Percentiles rank a stretch among this genome's conserved stretches.
Evolutionary conservation across 2,797 vertebrate species (phyloP).

Genomic region (Knipowitschia caucasica): DNA sequence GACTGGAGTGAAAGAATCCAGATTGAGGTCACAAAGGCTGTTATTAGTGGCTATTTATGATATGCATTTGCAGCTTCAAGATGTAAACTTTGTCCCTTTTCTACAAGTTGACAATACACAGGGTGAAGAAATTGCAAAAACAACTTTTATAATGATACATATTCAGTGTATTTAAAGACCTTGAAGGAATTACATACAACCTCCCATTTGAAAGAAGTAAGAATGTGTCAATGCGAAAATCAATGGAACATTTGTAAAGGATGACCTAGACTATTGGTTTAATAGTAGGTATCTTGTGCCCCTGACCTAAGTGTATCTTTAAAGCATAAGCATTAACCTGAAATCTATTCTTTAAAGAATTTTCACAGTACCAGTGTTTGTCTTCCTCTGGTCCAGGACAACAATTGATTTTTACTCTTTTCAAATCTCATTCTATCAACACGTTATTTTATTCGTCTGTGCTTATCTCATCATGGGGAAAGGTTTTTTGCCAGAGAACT

Average conservation of each 20-base stretch:
- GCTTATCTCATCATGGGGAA: slow-evolving; percentile 19
- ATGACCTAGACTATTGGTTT: slow-evolving; percentile 88
- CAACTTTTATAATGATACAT: background rate
- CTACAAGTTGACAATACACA: slow-evolving; percentile 16
- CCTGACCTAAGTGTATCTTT: slow-evolving; percentile 80
- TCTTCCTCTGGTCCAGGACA: slow-evolving; percentile 71
- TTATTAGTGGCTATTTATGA: slow-evolving; percentile 66
- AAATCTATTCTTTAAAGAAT: slow-evolving; percentile 86
- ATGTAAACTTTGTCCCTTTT: slow-evolving; percentile 31
- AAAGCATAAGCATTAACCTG: slow-evolving; percentile 95
- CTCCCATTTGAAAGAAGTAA: slow-evolving; percentile 14
- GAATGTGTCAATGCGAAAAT: slow-evolving; percentile 82
- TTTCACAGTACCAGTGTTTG: slow-evolving; percentile 81
- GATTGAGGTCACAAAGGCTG: slow-evolving; percentile 57
- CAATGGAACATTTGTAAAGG: slow-evolving; percentile 84
- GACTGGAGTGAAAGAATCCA: slow-evolving; percentile 51
- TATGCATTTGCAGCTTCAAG: slow-evolving; percentile 52
- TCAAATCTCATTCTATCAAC: slow-evolving; percentile 85
- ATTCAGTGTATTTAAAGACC: background rate
- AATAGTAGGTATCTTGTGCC: slow-evolving; percentile 86
- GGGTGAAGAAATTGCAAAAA: slow-evolving; percentile 1
- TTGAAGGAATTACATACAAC: slow-evolving; percentile 15
- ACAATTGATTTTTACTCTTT: slow-evolving; percentile 90
- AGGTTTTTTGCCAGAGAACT: slow-evolving; percentile 44
- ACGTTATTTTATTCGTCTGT: slow-evolving; percentile 84